Evolutionary conservation across 2,113 vertebrate genomes (phyloP).

Genomic region (Cynocephalus volans): DNA sequence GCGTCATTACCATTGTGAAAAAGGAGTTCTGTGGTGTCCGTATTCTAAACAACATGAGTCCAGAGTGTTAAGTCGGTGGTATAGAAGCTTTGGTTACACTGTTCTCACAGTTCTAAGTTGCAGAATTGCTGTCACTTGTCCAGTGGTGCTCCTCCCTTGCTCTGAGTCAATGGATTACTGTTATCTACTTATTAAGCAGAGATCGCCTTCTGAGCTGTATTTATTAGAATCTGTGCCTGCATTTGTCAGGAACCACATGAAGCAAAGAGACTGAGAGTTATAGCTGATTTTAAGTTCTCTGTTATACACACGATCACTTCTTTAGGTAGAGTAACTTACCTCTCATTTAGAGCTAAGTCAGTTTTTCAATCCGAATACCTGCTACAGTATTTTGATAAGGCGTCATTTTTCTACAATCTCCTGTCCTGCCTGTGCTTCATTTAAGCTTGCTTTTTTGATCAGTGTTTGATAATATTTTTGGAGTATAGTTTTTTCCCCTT

Average conservation of each 20-base stretch:
- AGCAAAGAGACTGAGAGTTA: background rate
- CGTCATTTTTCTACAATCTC: background rate
- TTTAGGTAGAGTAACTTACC: background rate
- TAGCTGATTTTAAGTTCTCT: background rate
- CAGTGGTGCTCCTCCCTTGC: background rate
- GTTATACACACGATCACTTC: accelerated
- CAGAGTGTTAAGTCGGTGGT: background rate
- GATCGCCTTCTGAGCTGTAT: background rate
- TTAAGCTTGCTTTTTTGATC: background rate
- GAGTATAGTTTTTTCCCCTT: background rate
- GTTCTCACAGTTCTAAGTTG: background rate
- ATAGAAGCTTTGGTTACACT: background rate
- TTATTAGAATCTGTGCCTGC: background rate
- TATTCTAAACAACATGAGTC: accelerated
- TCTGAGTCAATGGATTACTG: background rate
- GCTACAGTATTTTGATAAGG: background rate
- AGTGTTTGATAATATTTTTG: background rate
- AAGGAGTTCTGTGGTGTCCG: background rate
- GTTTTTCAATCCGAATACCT: background rate
- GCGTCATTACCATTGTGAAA: no score
- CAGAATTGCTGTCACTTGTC: no score
- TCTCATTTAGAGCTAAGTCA: background rate
- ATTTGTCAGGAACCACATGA: background rate
- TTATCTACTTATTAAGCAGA: background rate
- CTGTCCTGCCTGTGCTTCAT: background rate